Conservation (phyloP, 1,140 invertebrate species). For the Rhagoletis pomonella region DNA sequence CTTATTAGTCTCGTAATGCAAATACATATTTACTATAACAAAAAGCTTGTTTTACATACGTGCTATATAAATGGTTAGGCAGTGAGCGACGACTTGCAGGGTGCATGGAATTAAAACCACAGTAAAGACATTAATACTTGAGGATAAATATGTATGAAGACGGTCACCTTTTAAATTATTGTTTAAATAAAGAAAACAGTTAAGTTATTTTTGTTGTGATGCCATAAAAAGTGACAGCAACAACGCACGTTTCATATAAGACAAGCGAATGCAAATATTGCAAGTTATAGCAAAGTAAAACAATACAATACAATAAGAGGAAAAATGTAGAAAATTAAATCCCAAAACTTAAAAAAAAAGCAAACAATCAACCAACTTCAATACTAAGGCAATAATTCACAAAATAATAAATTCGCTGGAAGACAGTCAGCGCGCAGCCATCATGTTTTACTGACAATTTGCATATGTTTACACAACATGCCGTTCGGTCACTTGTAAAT, state of each 20-base stretch:
- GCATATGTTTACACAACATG: constrained; percentile 13
- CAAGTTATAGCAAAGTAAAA: background rate
- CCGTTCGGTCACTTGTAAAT: constrained; percentile 7
- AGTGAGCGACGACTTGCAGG: background rate
- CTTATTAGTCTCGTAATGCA: background rate
- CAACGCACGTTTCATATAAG: background rate
- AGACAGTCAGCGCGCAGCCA: background rate
- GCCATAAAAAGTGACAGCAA: background rate
- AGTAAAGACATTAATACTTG: background rate
- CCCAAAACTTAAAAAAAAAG: background rate
- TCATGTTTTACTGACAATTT: constrained; percentile 25
- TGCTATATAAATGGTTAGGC: background rate
- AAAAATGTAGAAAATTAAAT: background rate
- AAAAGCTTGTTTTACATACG: background rate
- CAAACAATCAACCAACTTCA: background rate
- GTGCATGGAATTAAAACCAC: background rate
- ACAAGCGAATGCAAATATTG: constrained; percentile 6
- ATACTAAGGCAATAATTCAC: background rate
- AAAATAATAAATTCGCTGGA: constrained; percentile 20
- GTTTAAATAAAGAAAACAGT: constrained; percentile 1
- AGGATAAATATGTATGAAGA: background rate
- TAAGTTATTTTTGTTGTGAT: constrained; percentile 20
- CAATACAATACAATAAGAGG: background rate
- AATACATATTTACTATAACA: background rate
- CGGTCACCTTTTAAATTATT: background rate